Evolutionary conservation across 2,888 invertebrate species (phyloP).

Genomic region (Seira musarum): DNA sequence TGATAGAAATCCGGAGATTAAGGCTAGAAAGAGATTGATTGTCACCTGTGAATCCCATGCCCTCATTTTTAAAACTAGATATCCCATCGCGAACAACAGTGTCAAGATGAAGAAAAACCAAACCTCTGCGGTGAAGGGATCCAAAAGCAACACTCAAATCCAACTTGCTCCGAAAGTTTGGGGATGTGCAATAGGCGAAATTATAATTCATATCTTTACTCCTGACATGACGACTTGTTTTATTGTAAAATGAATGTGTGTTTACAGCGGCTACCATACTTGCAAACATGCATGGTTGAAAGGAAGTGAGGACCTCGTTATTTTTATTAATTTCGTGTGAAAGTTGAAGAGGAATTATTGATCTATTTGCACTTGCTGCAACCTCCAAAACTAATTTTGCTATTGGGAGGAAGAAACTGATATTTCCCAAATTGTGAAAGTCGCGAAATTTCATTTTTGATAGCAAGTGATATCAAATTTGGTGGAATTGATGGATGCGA

Average conservation of each 20-base stretch:
- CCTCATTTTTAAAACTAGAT: not conserved
- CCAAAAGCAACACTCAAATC: not conserved
- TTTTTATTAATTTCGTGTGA: too few species aligned
- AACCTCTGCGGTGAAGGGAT: not conserved
- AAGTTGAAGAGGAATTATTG: not conserved
- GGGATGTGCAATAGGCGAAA: slow-evolving; percentile 15
- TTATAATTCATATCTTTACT: slow-evolving; percentile 4
- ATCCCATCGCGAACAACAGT: not conserved
- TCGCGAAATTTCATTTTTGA: not conserved
- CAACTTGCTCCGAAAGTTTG: not conserved
- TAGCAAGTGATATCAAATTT: not conserved
- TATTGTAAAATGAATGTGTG: not conserved
- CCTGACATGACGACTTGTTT: not conserved
- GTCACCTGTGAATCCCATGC: not conserved
- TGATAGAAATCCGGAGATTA: not conserved
- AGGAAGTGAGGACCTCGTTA: not conserved
- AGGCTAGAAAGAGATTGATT: not conserved
- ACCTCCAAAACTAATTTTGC: slow-evolving; percentile 19
- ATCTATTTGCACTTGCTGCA: not conserved
- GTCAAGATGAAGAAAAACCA: not conserved
- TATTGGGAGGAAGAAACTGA: slow-evolving; percentile 17
- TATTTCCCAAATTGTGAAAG: slow-evolving; percentile 11
- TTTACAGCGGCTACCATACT: not conserved
- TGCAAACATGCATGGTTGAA: slow-evolving; percentile 20
- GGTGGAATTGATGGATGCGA: not conserved